These are phyloP conservation scores for Glyphotaelius pellucidus DNA, from an alignment of 2,888 invertebrate genomes.

Conservation along the genomic window DNA sequence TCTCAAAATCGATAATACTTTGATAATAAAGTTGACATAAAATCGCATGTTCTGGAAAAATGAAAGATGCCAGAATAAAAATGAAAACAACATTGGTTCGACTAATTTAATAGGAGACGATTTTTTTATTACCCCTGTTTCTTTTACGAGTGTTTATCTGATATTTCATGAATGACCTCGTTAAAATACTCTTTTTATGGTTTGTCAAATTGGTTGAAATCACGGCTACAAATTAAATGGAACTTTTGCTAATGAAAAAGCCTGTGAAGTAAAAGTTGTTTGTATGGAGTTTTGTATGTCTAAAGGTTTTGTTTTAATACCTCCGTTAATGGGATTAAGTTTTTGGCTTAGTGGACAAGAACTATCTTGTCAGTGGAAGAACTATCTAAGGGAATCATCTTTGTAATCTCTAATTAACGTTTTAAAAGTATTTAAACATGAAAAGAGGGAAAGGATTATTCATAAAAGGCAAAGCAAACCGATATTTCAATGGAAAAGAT, in stretches of 20 bases:
- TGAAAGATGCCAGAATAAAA: neutral
- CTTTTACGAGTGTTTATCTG: constrained; percentile 27
- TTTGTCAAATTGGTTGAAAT: neutral
- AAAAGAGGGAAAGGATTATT: neutral
- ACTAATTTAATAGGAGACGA: neutral
- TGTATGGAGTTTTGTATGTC: neutral
- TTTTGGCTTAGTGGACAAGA: neutral
- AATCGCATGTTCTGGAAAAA: neutral
- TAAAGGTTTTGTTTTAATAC: neutral
- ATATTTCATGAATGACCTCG: neutral
- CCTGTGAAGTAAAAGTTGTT: neutral
- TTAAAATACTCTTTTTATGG: neutral
- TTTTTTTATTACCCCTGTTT: neutral
- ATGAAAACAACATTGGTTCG: neutral
- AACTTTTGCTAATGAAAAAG: neutral
- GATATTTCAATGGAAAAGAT: neutral
- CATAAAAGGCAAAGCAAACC: neutral
- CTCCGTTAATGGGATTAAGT: neutral
- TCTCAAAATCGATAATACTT: neutral
- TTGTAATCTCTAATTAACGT: neutral
- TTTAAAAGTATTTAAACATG: neutral
- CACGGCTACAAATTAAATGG: neutral
- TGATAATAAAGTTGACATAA: constrained; percentile 4
- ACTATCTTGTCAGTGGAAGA: no score
- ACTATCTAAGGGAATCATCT: neutral